Evolutionary conservation across 1,140 invertebrate genomes (phyloP), one percentile per base, ranked within the genome.

Genomic region (Mesaphorura yosii): DNA sequence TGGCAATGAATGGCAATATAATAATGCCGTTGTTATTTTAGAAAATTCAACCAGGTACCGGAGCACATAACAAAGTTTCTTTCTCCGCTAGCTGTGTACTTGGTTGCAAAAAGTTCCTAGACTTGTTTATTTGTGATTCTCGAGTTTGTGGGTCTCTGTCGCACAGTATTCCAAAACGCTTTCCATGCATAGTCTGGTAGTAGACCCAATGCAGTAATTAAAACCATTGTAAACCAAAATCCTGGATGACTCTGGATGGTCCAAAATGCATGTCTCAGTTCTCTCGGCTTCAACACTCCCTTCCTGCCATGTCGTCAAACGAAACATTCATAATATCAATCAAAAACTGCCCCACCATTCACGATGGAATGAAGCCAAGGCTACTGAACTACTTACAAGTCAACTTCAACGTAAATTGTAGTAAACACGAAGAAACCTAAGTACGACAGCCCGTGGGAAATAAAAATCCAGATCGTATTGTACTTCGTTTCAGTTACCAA

Each of bases 401-500:
- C 63, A 23, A 81, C 55, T 12, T 73, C 63, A 14, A 79, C 78
- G 66, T 82, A 83, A 5, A 75, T 37, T 7, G 76, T 60, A 12
- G 77, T 74, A 40, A 77, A 69, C n/a, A 63, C 42, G 2, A 81
- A 64, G 60, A 81, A 83, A 10, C 69, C 62, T 1, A 81, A 25
- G 58, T 82, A 68, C 0, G 82, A 81, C 17, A 78, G 58, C 3
- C 77, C 12, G 2, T 79, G 64, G 20, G 76, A 74, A 0, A 69
- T 50, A 12, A 82, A 67, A 57, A 76, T 68, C 45, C 71, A 57
- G 1, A 76, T 81, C 62, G 82, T 78, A 66, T n/a, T n/a, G n/a
- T 80, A 82, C 45, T 74, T 75, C 26, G 80, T 78, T 53, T 78
- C 72, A 20, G 86, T 64, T 63, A 77, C 74, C 55, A 84, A 64